phyloP scores from a whole-genome alignment of 1,140 invertebrate genomes.

The Ceratitis capitata region DNA sequence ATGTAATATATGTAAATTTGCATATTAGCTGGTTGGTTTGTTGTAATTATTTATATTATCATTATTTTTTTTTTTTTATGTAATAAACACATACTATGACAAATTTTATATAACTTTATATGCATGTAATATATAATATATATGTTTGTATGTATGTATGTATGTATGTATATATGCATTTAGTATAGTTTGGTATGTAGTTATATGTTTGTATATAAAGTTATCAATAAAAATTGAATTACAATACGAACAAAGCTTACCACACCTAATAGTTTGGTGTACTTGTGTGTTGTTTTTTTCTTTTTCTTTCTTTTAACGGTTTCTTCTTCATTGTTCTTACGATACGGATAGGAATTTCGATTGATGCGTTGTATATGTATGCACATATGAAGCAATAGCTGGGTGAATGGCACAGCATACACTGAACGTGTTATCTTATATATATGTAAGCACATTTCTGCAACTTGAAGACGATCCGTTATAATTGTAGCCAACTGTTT shows the following conservation, averaged over 20 bases:
- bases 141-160: neutral
- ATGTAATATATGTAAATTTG: neutral
- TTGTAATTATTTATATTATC: too few species aligned
- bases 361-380: too few species aligned
- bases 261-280: neutral
- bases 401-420: too few species aligned
- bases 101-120: conserved; percentile 2
- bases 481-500: too few species aligned
- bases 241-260: conserved; percentile 3
- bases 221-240: neutral
- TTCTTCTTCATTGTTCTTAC: neutral
- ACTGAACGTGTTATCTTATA: too few species aligned
- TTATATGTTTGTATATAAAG: neutral
- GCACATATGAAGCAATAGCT: too few species aligned
- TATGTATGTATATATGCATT: too few species aligned
- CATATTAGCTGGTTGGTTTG: neutral
- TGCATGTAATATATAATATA: neutral
- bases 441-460: too few species aligned
- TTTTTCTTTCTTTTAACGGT: neutral
- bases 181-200: neutral
- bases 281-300: neutral
- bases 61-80: neutral
- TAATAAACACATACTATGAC: neutral
- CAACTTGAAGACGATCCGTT: too few species aligned
- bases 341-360: too few species aligned